Conservation (phyloP, 23 tunicate species). For the Clavelina lepadiformis region DNA sequence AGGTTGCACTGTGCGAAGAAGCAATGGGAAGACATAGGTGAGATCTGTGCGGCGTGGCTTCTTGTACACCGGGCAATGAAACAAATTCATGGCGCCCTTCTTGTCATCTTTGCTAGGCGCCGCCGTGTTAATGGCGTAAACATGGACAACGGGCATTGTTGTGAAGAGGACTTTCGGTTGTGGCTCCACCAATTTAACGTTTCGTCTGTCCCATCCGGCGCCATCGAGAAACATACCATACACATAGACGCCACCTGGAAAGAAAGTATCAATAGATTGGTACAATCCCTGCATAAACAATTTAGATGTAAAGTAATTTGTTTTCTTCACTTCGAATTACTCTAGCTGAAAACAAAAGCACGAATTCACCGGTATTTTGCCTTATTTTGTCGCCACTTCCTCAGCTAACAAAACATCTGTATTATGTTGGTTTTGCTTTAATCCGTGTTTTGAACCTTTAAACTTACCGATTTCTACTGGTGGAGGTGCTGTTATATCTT, state of each 20-base stretch:
- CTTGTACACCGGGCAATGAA: constrained; percentile 96
- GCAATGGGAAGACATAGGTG: constrained; percentile 83
- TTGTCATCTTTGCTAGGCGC: constrained; percentile 54
- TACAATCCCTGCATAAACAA: not conserved
- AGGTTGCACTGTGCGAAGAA: constrained; percentile 63
- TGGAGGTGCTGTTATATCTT: constrained; percentile 95
- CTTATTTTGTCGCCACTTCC: not conserved
- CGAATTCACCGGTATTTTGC: too few relatives aligned
- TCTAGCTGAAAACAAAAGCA: too few relatives aligned
- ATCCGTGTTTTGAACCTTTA: not conserved
- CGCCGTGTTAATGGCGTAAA: constrained; percentile 94
- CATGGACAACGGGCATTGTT: constrained; percentile 96
- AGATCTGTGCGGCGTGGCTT: constrained; percentile 98
- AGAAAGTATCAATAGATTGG: not conserved
- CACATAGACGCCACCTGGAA: constrained; percentile 94
- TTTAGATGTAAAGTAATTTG: too few relatives aligned
- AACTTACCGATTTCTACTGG: constrained; percentile 82
- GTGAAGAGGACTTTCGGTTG: constrained; percentile 91
- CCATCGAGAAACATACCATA: constrained; percentile 98
- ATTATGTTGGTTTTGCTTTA: too few relatives aligned
- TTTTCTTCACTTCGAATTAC: too few relatives aligned
- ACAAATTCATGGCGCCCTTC: constrained; percentile 47
- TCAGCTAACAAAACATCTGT: too few relatives aligned
- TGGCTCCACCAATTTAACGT: constrained; percentile 86
- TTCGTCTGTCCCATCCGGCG: constrained; percentile 98